Evolutionary conservation across 2,797 vertebrate genomes (phyloP).

Genomic region (Characodon lateralis): DNA sequence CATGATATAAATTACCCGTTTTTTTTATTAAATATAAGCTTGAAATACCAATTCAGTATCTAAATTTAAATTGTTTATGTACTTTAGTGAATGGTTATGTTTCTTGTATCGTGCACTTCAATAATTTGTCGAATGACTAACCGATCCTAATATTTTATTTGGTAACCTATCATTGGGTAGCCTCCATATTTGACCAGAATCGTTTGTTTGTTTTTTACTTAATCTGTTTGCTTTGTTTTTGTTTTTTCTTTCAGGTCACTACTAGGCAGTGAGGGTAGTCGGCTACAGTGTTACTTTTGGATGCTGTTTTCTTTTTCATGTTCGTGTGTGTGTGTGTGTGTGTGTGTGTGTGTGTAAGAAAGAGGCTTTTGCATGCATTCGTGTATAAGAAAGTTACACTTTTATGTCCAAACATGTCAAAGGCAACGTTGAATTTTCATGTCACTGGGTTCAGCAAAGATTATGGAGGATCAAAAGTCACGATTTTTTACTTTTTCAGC

Average conservation of each 20-base stretch:
- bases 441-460: neutral
- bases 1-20: no score
- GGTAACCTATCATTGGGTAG: neutral
- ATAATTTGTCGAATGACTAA: no score
- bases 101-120: no score
- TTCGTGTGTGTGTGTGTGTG: slow-evolving; percentile 10
- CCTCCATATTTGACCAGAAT: neutral
- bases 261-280: slow-evolving; percentile 51
- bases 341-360: slow-evolving; percentile 13
- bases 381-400: slow-evolving; percentile 13
- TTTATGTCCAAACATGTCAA: neutral
- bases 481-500: neutral
- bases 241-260: slow-evolving; percentile 67
- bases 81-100: no score
- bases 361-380: slow-evolving; percentile 20
- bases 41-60: no score
- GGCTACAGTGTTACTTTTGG: slow-evolving; percentile 24
- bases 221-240: neutral
- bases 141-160: no score
- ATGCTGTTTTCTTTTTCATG: slow-evolving; percentile 17
- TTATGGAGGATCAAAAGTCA: neutral
- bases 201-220: neutral
- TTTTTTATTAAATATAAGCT: no score
- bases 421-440: neutral
- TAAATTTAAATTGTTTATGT: no score